A percentile compares a stretch with the other conserved stretches of the same genome.
These are phyloP conservation scores for Barnardius zonarius DNA, from an alignment of 2,113 vertebrate genomes.

Conservation along the genomic window DNA sequence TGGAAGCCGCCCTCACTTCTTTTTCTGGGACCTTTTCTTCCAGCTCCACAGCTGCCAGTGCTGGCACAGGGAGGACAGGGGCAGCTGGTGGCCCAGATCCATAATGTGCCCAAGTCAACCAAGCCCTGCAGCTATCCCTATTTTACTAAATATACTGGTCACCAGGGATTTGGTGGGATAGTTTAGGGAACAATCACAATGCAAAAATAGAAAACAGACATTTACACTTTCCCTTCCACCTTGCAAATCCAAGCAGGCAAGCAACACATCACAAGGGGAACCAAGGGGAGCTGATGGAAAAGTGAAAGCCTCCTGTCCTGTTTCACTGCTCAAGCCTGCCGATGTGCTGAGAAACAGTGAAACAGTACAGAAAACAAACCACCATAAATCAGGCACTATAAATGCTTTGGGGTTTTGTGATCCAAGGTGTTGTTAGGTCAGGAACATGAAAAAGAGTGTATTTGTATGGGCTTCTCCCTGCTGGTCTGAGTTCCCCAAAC, in stretches of 20 bases:
- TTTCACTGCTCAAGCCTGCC: not conserved
- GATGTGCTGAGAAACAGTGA: fast-evolving
- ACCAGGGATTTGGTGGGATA: not conserved
- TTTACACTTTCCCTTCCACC: not conserved
- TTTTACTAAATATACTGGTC: not conserved
- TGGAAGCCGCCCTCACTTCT: not conserved
- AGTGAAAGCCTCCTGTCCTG: fast-evolving
- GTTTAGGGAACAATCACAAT: not conserved
- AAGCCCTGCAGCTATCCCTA: not conserved
- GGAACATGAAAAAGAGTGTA: not conserved
- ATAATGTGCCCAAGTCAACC: fast-evolving
- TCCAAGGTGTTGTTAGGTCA: not conserved
- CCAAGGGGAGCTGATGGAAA: not conserved
- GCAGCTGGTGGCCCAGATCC: not conserved
- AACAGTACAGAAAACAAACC: not conserved
- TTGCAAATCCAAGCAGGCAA: not conserved
- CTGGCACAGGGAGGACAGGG: not conserved
- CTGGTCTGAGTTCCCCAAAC: not conserved
- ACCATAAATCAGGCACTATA: not conserved
- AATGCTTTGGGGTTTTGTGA: not conserved
- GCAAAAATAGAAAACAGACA: not conserved
- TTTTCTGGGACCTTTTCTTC: not conserved
- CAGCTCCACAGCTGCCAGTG: not conserved
- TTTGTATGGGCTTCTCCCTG: not conserved
- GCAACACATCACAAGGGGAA: fast-evolving